phyloP scores from a whole-genome alignment of 2,113 vertebrate species.

The Orthonyx spaldingii region DNA sequence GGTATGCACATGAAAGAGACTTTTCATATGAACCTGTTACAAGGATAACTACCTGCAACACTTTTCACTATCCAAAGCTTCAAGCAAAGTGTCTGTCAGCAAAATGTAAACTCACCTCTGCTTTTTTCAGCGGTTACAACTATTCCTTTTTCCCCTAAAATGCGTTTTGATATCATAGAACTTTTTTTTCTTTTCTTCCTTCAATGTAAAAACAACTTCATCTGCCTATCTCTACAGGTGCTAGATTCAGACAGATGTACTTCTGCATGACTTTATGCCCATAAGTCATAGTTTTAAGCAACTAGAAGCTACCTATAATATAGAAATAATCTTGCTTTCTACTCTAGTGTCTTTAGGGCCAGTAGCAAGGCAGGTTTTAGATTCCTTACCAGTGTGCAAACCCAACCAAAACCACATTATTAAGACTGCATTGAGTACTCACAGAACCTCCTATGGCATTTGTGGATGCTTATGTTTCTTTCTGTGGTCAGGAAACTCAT shows the following conservation, averaged over 20 bases:
- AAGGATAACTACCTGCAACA: not conserved
- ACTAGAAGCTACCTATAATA: not conserved
- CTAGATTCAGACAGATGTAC: not conserved
- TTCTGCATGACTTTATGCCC: not conserved
- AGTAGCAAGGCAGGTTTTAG: not conserved
- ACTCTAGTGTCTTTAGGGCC: not conserved
- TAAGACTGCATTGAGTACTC: not conserved
- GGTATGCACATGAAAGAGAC: not conserved
- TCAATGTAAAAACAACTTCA: not conserved
- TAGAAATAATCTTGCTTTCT: not conserved
- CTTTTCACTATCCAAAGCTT: not conserved
- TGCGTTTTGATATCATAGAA: not conserved
- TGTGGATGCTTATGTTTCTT: not conserved
- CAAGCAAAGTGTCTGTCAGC: not conserved
- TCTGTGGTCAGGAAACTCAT: not conserved
- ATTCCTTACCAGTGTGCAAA: not conserved
- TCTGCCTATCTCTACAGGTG: not conserved
- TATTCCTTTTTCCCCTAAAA: not conserved
- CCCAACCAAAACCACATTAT: not conserved
- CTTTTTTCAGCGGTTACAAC: not conserved
- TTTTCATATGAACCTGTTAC: not conserved
- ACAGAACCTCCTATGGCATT: not conserved
- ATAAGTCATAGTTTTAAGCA: not conserved
- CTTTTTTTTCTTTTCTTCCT: too few species aligned
- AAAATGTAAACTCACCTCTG: not conserved